These are phyloP conservation scores for Tyrannus savana DNA, from an alignment of 2,113 vertebrate genomes.

Conservation along the genomic window DNA sequence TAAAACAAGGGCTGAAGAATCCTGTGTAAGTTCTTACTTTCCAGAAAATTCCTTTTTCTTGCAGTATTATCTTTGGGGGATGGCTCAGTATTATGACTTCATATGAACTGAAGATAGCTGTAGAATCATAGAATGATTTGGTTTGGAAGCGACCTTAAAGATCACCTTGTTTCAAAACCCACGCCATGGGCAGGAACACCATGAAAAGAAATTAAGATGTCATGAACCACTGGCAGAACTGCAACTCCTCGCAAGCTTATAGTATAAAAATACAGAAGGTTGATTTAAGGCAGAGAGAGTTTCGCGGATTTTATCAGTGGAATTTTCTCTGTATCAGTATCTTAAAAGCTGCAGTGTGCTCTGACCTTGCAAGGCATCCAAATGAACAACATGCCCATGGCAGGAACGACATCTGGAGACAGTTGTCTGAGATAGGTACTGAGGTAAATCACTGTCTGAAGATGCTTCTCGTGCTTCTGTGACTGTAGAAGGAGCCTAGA, in stretches of 20 bases:
- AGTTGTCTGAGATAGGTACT: neutral
- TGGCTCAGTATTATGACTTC: neutral
- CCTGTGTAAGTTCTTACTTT: neutral
- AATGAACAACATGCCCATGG: neutral
- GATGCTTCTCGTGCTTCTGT: neutral
- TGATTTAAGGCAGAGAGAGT: neutral
- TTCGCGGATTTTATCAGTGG: neutral
- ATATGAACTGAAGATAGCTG: neutral
- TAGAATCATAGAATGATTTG: neutral
- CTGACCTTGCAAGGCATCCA: neutral
- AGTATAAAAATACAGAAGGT: neutral
- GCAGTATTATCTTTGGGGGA: neutral
- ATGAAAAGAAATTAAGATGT: neutral
- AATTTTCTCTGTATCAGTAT: neutral
- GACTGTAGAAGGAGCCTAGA: neutral
- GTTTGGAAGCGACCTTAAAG: neutral
- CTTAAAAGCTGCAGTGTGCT: neutral
- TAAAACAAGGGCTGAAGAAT: neutral
- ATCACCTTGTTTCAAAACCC: neutral
- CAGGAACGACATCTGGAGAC: conserved; percentile 28
- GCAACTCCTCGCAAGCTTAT: neutral
- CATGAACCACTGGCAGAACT: neutral
- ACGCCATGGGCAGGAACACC: neutral
- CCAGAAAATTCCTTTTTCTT: neutral
- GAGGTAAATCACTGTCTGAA: neutral